Evolutionary conservation across 2,888 invertebrate species (phyloP), one percentile per base, ranked within the genome.

Genomic region (Drosophila nr. perissopoda): DNA sequence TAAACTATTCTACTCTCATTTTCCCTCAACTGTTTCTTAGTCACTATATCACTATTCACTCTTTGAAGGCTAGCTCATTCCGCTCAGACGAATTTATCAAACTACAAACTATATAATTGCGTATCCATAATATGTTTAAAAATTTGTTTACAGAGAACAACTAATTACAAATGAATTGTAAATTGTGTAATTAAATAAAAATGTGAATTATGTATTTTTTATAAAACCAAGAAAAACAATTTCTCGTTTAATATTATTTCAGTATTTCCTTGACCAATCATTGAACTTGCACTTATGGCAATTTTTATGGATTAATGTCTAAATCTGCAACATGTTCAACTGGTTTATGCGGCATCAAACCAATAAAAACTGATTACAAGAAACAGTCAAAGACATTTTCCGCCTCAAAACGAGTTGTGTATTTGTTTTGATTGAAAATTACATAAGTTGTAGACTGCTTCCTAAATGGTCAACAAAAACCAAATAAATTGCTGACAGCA

Each of bases 181-280:
- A 83, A 85, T 83, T 86, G 82, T 83, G 74, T 81, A 86, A 86
- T 84, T 83, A 75, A 87, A 46, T 56, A 56, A 80, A 40, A 73
- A 76, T 75, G 88, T 84, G 87, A 87, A 87, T 87, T 87, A 87
- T 88, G 88, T 87, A 87, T 88, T 87, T 87, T 87, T 88, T 86
- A 87, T 88, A 84, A 86, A 88, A 83, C 81, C 86, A 82, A 79
- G 56, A 81, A 63, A 48, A 42, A 18, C 49, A 36, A 36, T 2
- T 4, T 0, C 25, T 16, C 4, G n/a, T 46, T 69, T 25, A 21
- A 33, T 33, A 29, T 29, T 51, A 34, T 40, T 1, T 27, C 31
- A 18, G 1, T 33, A 34, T 59, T 31, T 65, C 53, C 59, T 63
- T 63, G 56, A 42, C 59, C 82, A 83, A 83, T 71, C 86, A 83